Conservation (phyloP, 2,797 vertebrate genomes). For the Tragopan temminckii region DNA sequence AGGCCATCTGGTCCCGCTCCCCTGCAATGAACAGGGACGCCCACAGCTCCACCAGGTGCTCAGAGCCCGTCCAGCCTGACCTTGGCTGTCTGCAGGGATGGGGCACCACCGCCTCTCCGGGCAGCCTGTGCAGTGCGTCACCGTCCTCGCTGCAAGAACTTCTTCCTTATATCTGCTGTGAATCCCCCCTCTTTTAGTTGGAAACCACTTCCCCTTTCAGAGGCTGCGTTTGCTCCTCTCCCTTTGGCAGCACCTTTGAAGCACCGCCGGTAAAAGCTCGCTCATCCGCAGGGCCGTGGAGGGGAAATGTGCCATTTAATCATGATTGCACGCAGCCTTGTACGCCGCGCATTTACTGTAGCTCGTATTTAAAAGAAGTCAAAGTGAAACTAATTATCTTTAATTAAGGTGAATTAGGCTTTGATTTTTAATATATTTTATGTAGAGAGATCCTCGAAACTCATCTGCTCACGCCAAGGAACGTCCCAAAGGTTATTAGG, state of each 20-base stretch:
- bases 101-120: too few relatives aligned
- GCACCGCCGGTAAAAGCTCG: neutral
- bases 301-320: slow-evolving; percentile 17
- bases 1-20: too few relatives aligned
- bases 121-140: too few relatives aligned
- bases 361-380: slow-evolving; percentile 76
- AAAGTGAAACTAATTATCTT: slow-evolving; percentile 83
- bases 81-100: too few relatives aligned
- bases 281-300: neutral
- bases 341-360: slow-evolving; percentile 36
- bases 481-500: slow-evolving; percentile 81
- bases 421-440: slow-evolving; percentile 77
- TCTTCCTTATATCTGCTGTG: too few relatives aligned
- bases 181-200: too few relatives aligned
- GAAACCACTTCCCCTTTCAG: too few relatives aligned
- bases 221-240: neutral
- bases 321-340: slow-evolving; percentile 6
- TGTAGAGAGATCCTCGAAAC: slow-evolving; percentile 48
- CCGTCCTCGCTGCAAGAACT: too few relatives aligned
- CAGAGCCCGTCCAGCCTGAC: too few relatives aligned
- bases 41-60: too few relatives aligned
- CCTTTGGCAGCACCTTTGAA: neutral
- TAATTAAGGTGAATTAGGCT: slow-evolving; percentile 82
- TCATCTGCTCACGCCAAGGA: slow-evolving; percentile 58
- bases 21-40: too few relatives aligned